These are phyloP conservation scores for Oplegnathus fasciatus DNA, from an alignment of 2,113 vertebrate genomes.

Conservation along the genomic window DNA sequence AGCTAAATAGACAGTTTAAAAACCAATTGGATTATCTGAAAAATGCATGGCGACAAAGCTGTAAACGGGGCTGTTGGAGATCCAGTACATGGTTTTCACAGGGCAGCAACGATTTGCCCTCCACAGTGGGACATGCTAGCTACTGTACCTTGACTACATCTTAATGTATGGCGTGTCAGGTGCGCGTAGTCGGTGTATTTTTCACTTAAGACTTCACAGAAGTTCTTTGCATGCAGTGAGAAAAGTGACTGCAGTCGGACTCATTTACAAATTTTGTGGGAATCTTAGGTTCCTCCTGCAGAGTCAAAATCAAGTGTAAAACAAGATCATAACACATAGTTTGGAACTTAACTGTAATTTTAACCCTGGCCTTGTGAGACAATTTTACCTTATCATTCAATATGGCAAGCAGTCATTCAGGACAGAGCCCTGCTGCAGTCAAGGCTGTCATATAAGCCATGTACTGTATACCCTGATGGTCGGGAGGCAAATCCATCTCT, in stretches of 20 bases:
- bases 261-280: neutral
- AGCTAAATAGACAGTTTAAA: neutral
- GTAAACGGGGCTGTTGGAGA: neutral
- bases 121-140: neutral
- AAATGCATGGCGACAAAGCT: neutral
- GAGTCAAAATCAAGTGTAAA: conserved; percentile 25
- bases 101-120: neutral
- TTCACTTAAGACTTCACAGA: neutral
- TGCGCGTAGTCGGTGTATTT: too few species aligned
- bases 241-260: neutral
- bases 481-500: conserved; percentile 28
- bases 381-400: conserved; percentile 25
- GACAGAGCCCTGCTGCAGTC: neutral
- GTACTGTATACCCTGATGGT: conserved; percentile 19
- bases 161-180: neutral
- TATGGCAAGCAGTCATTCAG: conserved; percentile 11
- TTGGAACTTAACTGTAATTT: conserved; percentile 16
- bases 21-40: neutral
- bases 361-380: conserved; percentile 21
- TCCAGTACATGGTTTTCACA: neutral
- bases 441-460: conserved; percentile 21
- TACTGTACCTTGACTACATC: neutral
- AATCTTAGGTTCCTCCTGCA: conserved; percentile 6
- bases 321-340: neutral
- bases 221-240: neutral